Evolutionary conservation across 92 coral and sea anemone species (phyloP), one percentile per base, ranked within the genome.

Genomic region (Muricea muricata): DNA sequence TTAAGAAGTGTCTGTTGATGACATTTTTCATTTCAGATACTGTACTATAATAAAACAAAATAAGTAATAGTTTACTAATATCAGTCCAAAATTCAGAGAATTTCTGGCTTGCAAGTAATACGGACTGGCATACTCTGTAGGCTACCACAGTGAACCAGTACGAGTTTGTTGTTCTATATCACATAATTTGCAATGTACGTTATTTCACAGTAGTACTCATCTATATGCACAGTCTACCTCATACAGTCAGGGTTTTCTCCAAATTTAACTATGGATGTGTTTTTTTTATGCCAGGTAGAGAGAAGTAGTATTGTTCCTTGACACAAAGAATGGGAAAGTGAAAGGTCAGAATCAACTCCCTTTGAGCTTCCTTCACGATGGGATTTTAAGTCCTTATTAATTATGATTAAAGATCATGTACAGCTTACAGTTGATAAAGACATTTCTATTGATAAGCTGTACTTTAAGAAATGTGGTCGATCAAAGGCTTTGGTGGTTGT

Each of bases 331-430:
- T 74, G 91, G 91, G 6, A 60, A 61, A 72, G 84, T 72, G 11
- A 74, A 30, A 18, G 87, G 87, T 3, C 39, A 26, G 65, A 28
- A 39, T 69, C 73, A 5, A 85, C 89, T 13, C 91, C 89, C 13
- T 88, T 88, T 30, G 80, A 61, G 17, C 79, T 88, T 65, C 91
- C 91, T 25, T 26, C 28, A 13, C 42, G 88, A 32, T 84, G 84
- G 88, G 78, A 79, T 4, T 84, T 28, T 29, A 54, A 28, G 17
- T 68, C 82, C 3, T 40, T 83, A 21, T 30, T 48, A 8, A 4
- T 1, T 18, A 73, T 79, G 34, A 54, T 84, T 10, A 56, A 75
- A 42, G 84, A 84, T 40, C 87, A 45, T 1, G 52, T 83, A 21
- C 63, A 4, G 71, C 30, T 63, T 1, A 33, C 75, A 35, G 84